phyloP scores from a whole-genome alignment of 2,888 invertebrate species.

The Lottia gigantea region DNA sequence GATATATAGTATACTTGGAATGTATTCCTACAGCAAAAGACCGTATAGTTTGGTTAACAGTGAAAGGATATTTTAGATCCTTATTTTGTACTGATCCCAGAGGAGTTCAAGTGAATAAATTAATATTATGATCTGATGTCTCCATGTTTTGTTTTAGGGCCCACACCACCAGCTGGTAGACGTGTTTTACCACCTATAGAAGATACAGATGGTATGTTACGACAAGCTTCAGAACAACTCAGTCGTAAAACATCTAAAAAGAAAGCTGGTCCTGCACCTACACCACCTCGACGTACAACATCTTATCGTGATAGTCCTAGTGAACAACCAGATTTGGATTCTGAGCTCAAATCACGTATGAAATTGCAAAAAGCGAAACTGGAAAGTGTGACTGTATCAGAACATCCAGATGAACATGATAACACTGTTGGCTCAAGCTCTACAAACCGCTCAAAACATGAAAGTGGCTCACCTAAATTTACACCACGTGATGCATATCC shows the following conservation, averaged over 20 bases:
- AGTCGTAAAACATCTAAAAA: slow-evolving; percentile 47
- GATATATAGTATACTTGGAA: too few species aligned
- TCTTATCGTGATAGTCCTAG: slow-evolving; percentile 73
- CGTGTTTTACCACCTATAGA: slow-evolving; percentile 51
- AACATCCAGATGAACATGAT: slow-evolving; percentile 14
- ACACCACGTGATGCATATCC: slow-evolving; percentile 29
- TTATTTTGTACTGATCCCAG: too few species aligned
- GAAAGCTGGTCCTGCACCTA: slow-evolving; percentile 67
- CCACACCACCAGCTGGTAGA: slow-evolving; percentile 58
- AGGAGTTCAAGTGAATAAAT: too few species aligned
- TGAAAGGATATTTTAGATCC: too few species aligned
- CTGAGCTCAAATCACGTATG: slow-evolving; percentile 58
- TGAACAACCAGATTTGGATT: slow-evolving; percentile 41
- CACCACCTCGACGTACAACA: slow-evolving; percentile 93
- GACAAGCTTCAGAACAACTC: slow-evolving; percentile 54
- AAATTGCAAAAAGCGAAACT: slow-evolving; percentile 59
- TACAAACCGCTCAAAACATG: slow-evolving; percentile 19
- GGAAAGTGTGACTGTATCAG: slow-evolving; percentile 48
- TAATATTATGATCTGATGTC: too few species aligned
- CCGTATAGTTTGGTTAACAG: too few species aligned
- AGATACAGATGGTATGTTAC: slow-evolving; percentile 50
- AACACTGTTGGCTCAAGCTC: slow-evolving; percentile 12
- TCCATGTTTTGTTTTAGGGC: slow-evolving; percentile 46
- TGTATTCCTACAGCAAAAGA: too few species aligned
- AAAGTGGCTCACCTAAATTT: slow-evolving; percentile 39